Evolutionary conservation across 2,888 invertebrate species (phyloP).

Genomic region (Periphyllus acericola): DNA sequence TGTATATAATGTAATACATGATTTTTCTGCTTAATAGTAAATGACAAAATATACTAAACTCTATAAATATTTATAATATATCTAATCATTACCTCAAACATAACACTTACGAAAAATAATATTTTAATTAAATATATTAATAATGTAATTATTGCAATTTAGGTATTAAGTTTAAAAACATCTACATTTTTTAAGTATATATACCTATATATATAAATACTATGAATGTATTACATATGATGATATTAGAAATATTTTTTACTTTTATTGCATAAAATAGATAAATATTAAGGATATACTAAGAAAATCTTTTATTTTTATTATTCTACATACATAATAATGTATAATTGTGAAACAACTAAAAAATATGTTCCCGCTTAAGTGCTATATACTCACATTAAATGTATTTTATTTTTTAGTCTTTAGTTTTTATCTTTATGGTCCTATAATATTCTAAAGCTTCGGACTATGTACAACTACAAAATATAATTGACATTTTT

Average conservation of each 20-base stretch:
- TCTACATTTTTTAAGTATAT: neutral
- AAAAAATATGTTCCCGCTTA: neutral
- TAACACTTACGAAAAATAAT: conserved; percentile 47
- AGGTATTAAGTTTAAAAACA: neutral
- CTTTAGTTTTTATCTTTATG: neutral
- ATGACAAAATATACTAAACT: conserved; percentile 44
- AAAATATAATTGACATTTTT: conserved; percentile 56
- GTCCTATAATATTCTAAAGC: conserved; percentile 1
- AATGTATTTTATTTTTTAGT: neutral
- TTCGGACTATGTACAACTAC: neutral
- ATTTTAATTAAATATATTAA: conserved; percentile 13
- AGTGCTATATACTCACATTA: neutral
- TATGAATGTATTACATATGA: neutral
- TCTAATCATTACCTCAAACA: conserved; percentile 28
- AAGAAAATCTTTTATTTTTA: neutral
- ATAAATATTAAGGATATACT: neutral
- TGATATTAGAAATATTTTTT: neutral
- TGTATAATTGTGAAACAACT: neutral
- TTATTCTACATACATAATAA: neutral
- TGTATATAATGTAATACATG: neutral
- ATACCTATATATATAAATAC: neutral
- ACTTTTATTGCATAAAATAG: neutral
- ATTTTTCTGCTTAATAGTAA: conserved; percentile 2
- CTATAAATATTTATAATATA: conserved; percentile 21
- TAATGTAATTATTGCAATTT: conserved; percentile 49